Evolutionary conservation across 30 jellyfish, hydroid and myxozoan species (phyloP).

Genomic region (Morbakka virulenta): DNA sequence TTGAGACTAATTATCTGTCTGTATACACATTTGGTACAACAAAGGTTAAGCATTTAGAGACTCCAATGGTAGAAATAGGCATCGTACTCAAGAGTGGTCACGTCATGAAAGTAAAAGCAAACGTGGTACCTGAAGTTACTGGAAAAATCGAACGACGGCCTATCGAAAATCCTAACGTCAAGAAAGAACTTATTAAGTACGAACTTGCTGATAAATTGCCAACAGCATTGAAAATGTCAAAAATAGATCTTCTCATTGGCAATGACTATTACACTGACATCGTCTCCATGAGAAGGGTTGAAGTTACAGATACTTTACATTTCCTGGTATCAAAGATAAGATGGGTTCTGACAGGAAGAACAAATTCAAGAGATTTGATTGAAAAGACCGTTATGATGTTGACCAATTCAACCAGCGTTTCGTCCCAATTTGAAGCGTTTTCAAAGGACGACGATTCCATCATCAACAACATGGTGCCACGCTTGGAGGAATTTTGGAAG

Average conservation of each 20-base stretch:
- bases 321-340: background rate
- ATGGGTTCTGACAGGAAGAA: background rate
- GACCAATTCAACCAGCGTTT: background rate
- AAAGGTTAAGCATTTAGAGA: background rate
- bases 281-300: background rate
- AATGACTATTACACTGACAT: background rate
- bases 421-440: no score
- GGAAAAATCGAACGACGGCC: background rate
- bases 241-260: background rate
- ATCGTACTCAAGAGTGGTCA: background rate
- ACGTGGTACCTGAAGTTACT: background rate
- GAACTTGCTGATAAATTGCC: background rate
- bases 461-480: no score
- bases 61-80: background rate
- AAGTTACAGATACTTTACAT: background rate
- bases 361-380: background rate
- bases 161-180: background rate
- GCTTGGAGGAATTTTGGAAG: background rate
- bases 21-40: background rate
- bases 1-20: background rate
- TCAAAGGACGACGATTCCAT: no score
- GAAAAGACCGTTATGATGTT: background rate
- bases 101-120: background rate
- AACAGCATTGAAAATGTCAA: background rate
- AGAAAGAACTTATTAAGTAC: no score